Percentiles rank a stretch among this genome's conserved stretches.
Conservation (phyloP, 2,797 vertebrate genomes). For the Peromyscus aztecus region DNA sequence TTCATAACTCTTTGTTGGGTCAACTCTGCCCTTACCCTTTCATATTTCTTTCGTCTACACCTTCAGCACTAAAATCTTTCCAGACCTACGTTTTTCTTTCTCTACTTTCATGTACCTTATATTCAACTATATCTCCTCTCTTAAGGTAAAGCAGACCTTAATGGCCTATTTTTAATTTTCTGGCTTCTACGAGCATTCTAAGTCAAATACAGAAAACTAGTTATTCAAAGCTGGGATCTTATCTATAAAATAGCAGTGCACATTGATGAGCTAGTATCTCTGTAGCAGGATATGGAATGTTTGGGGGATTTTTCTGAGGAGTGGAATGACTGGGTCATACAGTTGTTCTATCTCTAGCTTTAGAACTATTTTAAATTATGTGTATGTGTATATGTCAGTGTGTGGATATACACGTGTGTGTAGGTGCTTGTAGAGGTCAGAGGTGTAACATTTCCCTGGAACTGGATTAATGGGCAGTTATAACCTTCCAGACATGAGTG, state of each 20-base stretch:
- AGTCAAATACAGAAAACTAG: background rate
- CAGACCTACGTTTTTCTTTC: background rate
- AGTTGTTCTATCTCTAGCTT: background rate
- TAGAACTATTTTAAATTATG: background rate
- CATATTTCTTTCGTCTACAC: background rate
- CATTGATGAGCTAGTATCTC: background rate
- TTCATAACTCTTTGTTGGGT: background rate
- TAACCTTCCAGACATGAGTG: background rate
- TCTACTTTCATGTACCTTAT: background rate
- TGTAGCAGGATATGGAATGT: background rate
- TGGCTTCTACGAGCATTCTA: background rate
- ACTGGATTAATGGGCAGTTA: background rate
- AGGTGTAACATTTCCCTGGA: background rate
- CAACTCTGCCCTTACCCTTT: background rate
- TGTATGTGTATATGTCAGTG: background rate
- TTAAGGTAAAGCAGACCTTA: background rate
- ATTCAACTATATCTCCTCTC: background rate
- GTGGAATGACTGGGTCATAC: background rate
- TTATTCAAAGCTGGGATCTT: background rate
- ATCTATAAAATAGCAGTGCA: background rate
- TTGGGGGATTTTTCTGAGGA: background rate
- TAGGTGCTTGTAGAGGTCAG: background rate
- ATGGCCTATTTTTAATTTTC: background rate
- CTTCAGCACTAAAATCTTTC: background rate
- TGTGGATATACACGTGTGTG: background rate